A percentile compares a stretch with the other conserved stretches of the same genome.
phyloP scores from a whole-genome alignment of 2,888 invertebrate species.

The Actias luna region DNA sequence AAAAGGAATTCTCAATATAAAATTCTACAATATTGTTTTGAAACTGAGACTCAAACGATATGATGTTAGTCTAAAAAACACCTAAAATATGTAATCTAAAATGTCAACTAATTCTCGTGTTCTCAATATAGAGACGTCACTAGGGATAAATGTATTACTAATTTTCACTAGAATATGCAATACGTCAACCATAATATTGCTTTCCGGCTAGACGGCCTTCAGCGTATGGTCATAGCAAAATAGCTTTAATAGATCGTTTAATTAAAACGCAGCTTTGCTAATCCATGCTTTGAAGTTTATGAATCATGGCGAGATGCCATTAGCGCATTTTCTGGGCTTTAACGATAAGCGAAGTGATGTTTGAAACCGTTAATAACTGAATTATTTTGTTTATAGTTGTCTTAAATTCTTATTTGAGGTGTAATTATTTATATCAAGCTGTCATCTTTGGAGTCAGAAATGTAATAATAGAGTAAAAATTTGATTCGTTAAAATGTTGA shows the following conservation, averaged over 20 bases:
- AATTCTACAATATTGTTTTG: neutral
- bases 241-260: constrained; percentile 7
- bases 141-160: constrained; percentile 35
- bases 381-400: neutral
- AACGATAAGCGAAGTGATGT: constrained; percentile 29
- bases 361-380: neutral
- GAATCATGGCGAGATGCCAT: constrained; percentile 34
- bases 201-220: constrained; percentile 30
- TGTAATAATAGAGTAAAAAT: neutral
- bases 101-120: constrained; percentile 6
- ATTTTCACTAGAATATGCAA: constrained; percentile 44
- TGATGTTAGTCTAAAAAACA: neutral
- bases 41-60: too few relatives aligned
- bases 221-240: constrained; percentile 32
- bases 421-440: neutral
- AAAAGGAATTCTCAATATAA: neutral
- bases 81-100: neutral
- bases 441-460: neutral
- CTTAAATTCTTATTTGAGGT: neutral
- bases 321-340: constrained; percentile 35
- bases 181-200: constrained; percentile 31
- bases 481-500: neutral
- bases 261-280: constrained; percentile 13
- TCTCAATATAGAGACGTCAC: constrained; percentile 31
- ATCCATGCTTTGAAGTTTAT: constrained; percentile 22